A percentile compares a stretch with the other conserved stretches of the same genome.
Conservation (phyloP, 2,113 vertebrate species). For the Odontophorus gujanensis region DNA sequence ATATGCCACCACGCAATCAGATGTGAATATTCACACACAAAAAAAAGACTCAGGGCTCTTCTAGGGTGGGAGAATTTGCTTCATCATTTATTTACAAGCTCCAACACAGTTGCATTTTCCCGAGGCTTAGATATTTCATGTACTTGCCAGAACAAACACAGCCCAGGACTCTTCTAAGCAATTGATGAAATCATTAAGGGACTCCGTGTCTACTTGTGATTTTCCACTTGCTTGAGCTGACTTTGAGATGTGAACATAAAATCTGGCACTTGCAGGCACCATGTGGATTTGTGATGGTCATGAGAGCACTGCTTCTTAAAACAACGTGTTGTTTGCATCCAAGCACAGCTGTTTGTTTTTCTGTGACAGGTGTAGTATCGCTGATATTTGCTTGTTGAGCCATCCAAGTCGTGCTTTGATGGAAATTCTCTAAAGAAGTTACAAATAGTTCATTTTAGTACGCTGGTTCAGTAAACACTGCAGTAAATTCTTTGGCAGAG, state of each 20-base stretch:
- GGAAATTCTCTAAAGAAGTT: background rate
- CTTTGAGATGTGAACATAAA: background rate
- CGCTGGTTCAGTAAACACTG: background rate
- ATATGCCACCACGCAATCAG: background rate
- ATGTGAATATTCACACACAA: background rate
- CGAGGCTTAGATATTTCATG: background rate
- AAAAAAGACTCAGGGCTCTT: background rate
- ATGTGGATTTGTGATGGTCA: background rate
- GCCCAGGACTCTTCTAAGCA: background rate
- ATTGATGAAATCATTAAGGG: background rate
- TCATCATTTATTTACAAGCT: slow-evolving; percentile 12
- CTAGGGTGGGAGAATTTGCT: background rate
- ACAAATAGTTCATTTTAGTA: background rate
- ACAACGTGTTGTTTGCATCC: background rate
- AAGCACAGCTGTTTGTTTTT: slow-evolving; percentile 12
- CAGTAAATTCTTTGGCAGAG: background rate
- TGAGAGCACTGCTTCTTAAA: background rate
- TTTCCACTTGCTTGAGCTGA: background rate
- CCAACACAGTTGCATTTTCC: background rate
- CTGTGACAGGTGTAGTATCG: background rate
- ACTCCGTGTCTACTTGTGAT: background rate
- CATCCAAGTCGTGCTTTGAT: background rate
- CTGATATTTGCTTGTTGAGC: background rate
- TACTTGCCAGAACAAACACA: slow-evolving; percentile 6
- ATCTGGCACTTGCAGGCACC: background rate